phyloP scores from a whole-genome alignment of 2,888 invertebrate genomes.

The Oxyscelio sp. region DNA sequence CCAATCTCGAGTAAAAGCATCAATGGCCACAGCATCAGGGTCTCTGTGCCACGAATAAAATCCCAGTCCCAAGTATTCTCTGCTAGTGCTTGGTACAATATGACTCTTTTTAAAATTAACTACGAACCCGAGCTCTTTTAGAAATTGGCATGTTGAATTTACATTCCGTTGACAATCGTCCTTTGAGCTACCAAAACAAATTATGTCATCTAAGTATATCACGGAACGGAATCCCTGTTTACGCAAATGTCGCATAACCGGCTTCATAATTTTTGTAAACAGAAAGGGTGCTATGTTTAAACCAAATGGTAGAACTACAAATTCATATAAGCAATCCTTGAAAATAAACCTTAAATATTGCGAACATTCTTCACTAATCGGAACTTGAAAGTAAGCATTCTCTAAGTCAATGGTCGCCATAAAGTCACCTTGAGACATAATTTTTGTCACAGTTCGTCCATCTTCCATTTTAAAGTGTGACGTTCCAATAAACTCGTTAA shows the following conservation, averaged over 20 bases:
- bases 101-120: no score
- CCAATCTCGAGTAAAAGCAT: no score
- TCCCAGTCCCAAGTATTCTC: no score
- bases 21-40: no score
- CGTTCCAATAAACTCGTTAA: not conserved
- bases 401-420: slow-evolving; percentile 52
- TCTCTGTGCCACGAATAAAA: no score
- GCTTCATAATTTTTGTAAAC: not conserved
- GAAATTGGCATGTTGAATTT: no score
- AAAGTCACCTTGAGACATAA: slow-evolving; percentile 33
- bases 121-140: no score
- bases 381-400: slow-evolving; percentile 54
- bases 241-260: slow-evolving; percentile 19
- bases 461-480: not conserved
- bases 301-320: slow-evolving; percentile 4
- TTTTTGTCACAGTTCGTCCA: slow-evolving; percentile 29
- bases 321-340: slow-evolving; percentile 51
- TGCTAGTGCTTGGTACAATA: no score
- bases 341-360: slow-evolving; percentile 71
- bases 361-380: slow-evolving; percentile 18
- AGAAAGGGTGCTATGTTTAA: not conserved
- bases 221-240: slow-evolving; percentile 16
- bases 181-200: slow-evolving; percentile 20
- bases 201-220: slow-evolving; percentile 71
- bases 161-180: no score